A percentile compares a stretch with the other conserved stretches of the same genome.
phyloP scores from a whole-genome alignment of 2,888 invertebrate genomes.

The Troides helena region DNA sequence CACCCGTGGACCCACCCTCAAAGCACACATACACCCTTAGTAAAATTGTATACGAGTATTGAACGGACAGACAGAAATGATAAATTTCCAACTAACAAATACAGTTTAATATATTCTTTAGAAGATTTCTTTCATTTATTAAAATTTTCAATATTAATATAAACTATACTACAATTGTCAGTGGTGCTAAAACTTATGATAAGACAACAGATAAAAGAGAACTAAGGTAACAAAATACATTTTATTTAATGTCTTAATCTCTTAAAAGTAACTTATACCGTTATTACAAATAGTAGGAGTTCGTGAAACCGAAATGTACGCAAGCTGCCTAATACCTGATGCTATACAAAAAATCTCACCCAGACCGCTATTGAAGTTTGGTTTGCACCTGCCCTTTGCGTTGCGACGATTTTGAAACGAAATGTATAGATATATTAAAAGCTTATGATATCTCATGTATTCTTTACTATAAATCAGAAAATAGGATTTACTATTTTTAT shows the following conservation, averaged over 20 bases:
- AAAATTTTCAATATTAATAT: too few relatives aligned
- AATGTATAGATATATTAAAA: not conserved
- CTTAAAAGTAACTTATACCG: not conserved
- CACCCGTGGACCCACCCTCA: slow-evolving; percentile 18
- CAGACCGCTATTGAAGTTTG: slow-evolving; percentile 45
- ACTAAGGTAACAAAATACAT: too few relatives aligned
- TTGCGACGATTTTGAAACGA: slow-evolving; percentile 8
- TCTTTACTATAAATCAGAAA: not conserved
- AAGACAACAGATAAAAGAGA: too few relatives aligned
- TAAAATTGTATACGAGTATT: not conserved
- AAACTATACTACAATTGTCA: too few relatives aligned
- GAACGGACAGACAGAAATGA: not conserved
- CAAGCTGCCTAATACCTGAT: slow-evolving; percentile 10
- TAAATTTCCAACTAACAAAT: not conserved
- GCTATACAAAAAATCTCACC: slow-evolving; percentile 42
- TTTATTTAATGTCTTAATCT: too few relatives aligned
- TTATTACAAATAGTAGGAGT: not conserved
- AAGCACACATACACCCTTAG: not conserved
- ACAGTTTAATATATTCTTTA: not conserved
- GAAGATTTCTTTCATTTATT: not conserved
- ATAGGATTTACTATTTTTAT: too few relatives aligned
- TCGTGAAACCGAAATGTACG: not conserved
- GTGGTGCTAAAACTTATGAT: too few relatives aligned
- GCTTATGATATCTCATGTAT: not conserved
- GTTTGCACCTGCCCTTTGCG: slow-evolving; percentile 57